A percentile compares a stretch with the other conserved stretches of the same genome.
Conservation (phyloP, 2,888 invertebrate genomes). For the Petrolisthes manimaculis region DNA sequence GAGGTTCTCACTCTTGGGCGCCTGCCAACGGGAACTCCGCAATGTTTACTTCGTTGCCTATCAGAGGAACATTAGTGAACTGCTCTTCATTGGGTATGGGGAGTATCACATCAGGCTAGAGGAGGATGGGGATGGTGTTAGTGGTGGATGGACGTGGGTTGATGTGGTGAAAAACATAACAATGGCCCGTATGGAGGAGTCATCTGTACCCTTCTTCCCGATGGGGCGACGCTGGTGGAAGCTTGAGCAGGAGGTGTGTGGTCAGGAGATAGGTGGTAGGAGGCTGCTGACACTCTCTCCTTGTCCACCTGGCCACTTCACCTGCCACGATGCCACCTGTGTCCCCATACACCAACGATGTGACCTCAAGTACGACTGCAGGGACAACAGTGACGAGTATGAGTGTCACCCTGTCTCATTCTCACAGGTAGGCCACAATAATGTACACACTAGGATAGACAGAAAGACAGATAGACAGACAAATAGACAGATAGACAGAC, state of each 20-base stretch:
- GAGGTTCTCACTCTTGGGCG: slow-evolving; percentile 60
- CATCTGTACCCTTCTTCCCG: slow-evolving; percentile 51
- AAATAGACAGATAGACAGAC: too few species aligned
- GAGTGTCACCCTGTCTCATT: slow-evolving; percentile 48
- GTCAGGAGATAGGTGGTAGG: slow-evolving; percentile 44
- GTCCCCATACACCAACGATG: slow-evolving; percentile 57
- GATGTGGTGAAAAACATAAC: slow-evolving; percentile 40
- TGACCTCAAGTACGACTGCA: slow-evolving; percentile 65
- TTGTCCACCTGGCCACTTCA: slow-evolving; percentile 51
- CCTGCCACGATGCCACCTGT: slow-evolving; percentile 63
- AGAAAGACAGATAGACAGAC: too few species aligned
- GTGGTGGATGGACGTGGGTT: slow-evolving; percentile 65
- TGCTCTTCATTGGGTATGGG: slow-evolving; percentile 61
- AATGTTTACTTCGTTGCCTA: slow-evolving; percentile 62
- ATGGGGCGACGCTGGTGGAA: slow-evolving; percentile 62
- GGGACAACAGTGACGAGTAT: slow-evolving; percentile 62
- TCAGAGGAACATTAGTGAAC: slow-evolving; percentile 45
- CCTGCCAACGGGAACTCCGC: slow-evolving; percentile 58
- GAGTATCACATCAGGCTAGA: slow-evolving; percentile 52
- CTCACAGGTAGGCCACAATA: slow-evolving; percentile 29
- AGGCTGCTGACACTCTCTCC: slow-evolving; percentile 55
- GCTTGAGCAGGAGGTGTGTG: slow-evolving; percentile 44
- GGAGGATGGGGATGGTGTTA: too few species aligned
- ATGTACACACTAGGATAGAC: neutral
- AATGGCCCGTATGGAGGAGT: slow-evolving; percentile 53